These are phyloP conservation scores for Drosophila kepulauana DNA, from an alignment of 1,140 invertebrate genomes.

Conservation along the genomic window DNA sequence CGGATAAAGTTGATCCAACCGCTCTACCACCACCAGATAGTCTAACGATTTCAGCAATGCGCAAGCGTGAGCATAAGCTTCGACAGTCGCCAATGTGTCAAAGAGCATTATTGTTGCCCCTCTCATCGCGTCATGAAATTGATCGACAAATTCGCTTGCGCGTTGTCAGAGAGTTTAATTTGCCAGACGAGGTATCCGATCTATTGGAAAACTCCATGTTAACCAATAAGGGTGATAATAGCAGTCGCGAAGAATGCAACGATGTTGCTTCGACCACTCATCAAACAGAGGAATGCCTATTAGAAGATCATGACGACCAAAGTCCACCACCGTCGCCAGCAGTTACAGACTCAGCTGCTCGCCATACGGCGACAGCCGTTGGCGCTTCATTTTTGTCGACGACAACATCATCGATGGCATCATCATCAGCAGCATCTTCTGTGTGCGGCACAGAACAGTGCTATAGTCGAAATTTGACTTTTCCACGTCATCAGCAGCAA, in stretches of 20 bases:
- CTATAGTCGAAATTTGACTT: conserved; percentile 87
- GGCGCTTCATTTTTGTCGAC: conserved; percentile 64
- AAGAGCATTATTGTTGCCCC: conserved; percentile 90
- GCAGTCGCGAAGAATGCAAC: conserved; percentile 40
- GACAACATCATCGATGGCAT: conserved; percentile 58
- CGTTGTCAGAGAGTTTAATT: conserved; percentile 96
- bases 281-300: conserved; percentile 49
- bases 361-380: conserved; percentile 50
- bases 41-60: conserved; percentile 92
- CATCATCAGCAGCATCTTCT: conserved; percentile 73
- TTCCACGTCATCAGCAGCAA: conserved; percentile 86
- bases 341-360: conserved; percentile 61
- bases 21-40: conserved; percentile 90
- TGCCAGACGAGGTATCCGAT: conserved; percentile 96
- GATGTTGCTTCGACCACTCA: conserved; percentile 36
- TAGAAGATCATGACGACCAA: conserved; percentile 73
- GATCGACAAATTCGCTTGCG: conserved; percentile 92
- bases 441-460: conserved; percentile 74
- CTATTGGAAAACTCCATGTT: conserved; percentile 88
- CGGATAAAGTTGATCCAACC: conserved; percentile 87
- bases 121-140: conserved; percentile 91
- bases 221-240: conserved; percentile 41
- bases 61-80: conserved; percentile 94
- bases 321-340: conserved; percentile 81
- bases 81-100: conserved; percentile 92